A percentile compares a stretch with the other conserved stretches of the same genome.
These are phyloP conservation scores for Tuta absoluta DNA, from an alignment of 2,888 invertebrate genomes.

Conservation along the genomic window DNA sequence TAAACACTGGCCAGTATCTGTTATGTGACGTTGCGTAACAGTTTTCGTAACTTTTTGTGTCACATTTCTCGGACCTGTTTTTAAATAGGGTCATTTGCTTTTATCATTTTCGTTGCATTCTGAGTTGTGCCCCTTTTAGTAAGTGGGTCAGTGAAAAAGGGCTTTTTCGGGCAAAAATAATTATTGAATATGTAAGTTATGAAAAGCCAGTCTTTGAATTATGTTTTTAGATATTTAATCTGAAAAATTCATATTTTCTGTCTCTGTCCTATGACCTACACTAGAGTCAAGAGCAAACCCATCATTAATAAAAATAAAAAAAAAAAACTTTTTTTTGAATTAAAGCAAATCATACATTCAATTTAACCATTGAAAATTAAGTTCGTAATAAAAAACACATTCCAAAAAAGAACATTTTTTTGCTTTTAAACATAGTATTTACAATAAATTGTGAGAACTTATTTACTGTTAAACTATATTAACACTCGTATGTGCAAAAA, in stretches of 20 bases:
- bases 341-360: no score
- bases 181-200: no score
- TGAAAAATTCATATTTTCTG: no score
- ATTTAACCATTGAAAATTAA: no score
- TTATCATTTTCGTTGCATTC: slow-evolving; percentile 31
- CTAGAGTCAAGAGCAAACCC: no score
- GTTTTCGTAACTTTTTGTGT: slow-evolving; percentile 38
- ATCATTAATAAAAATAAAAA: no score
- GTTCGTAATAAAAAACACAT: no score
- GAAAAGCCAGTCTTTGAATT: no score
- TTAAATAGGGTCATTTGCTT: slow-evolving; percentile 35
- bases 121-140: slow-evolving; percentile 15
- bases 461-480: background rate
- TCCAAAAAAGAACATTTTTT: background rate
- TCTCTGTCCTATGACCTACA: no score
- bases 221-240: no score
- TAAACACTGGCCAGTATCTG: slow-evolving; percentile 18
- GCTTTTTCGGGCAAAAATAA: background rate
- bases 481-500: background rate
- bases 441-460: no score
- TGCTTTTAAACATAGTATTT: background rate
- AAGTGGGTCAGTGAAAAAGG: background rate
- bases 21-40: slow-evolving; percentile 34
- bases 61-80: slow-evolving; percentile 35
- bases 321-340: no score